Conservation (phyloP, 2,113 vertebrate genomes). For the Siphamia tubifer region DNA sequence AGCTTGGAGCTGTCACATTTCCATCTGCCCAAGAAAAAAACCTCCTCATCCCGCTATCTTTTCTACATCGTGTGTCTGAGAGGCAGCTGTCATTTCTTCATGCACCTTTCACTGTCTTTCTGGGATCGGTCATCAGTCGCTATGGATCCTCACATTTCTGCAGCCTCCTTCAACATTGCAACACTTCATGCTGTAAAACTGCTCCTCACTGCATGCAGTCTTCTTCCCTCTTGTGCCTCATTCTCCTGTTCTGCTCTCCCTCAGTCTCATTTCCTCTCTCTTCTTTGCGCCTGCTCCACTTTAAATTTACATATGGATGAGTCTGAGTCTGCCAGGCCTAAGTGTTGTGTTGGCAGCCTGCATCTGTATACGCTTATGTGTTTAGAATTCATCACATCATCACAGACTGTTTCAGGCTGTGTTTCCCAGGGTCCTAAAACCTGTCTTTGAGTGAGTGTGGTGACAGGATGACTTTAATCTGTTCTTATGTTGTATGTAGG, state of each 20-base stretch:
- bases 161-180: slow-evolving; percentile 28
- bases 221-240: slow-evolving; percentile 1
- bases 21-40: slow-evolving; percentile 36
- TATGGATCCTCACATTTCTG: slow-evolving; percentile 24
- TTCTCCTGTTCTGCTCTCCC: slow-evolving; percentile 16
- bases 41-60: slow-evolving; percentile 49
- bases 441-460: neutral
- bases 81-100: slow-evolving; percentile 45
- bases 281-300: slow-evolving; percentile 50
- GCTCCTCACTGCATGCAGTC: slow-evolving; percentile 40
- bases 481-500: neutral
- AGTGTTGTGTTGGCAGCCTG: slow-evolving; percentile 14
- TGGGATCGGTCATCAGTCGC: slow-evolving; percentile 21
- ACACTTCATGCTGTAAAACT: slow-evolving; percentile 18
- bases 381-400: neutral
- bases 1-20: slow-evolving; percentile 40
- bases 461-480: neutral
- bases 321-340: slow-evolving; percentile 28
- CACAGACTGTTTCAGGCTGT: neutral
- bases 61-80: slow-evolving; percentile 52
- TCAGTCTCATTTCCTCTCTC: slow-evolving; percentile 47
- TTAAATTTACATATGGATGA: slow-evolving; percentile 65
- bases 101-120: slow-evolving; percentile 24
- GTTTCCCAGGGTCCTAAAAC: slow-evolving; percentile 20
- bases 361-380: slow-evolving; percentile 2